Base-by-base conservation (phyloP, 2,113 vertebrate genomes). In the Pteronura brasiliensis region DNA sequence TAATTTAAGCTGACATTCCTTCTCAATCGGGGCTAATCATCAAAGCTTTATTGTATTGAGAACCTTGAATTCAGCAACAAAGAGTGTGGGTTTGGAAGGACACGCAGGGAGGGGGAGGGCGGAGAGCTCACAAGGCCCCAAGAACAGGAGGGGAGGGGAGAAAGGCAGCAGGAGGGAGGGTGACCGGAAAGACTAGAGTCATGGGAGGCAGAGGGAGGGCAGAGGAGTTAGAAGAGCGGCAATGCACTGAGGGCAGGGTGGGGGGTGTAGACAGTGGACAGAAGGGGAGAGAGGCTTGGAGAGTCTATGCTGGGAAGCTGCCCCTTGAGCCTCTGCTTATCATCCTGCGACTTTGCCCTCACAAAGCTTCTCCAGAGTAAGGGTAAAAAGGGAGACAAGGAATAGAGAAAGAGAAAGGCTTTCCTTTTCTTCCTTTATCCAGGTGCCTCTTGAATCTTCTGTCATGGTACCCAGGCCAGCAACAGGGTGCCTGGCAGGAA, bases 1-100 rank as follows among this genome's bases (percentile, higher is more conserved):
- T 97, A 94, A 98, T 97, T 96, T 96, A 92, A 94, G 49, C 93
- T 97, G 97, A 96, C 94, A 93, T 92, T 97, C 95, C 92, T 97
- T 71, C 95, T 98, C 96, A 96, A 67, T 71, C 72, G 90, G 90
- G 93, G 86, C 87, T 81, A 84, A 97, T 93, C 93, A 88, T 96
- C 96, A 98, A 96, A 97, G 86, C 95, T 85, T 77, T 67, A 87
- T 95, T 97, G 96, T 95, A 96, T 89, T 89, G 93, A 93, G 95
- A 98, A 97, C 87, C 95, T 96, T 89, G 76, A 97, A 94, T 97
- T 90, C 94, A 79, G 88, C 69, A 93, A 96, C 95, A 97, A 98
- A 97, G 96, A 96, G 55, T 21, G 3, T 47, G 81, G 92, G 42
- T 80, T 63, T 39, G 69, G 90, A 88, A 55, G 65, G 81, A 61